Evolutionary conservation across 2,888 invertebrate genomes (phyloP).

Genomic region (Lucinisca nassula): DNA sequence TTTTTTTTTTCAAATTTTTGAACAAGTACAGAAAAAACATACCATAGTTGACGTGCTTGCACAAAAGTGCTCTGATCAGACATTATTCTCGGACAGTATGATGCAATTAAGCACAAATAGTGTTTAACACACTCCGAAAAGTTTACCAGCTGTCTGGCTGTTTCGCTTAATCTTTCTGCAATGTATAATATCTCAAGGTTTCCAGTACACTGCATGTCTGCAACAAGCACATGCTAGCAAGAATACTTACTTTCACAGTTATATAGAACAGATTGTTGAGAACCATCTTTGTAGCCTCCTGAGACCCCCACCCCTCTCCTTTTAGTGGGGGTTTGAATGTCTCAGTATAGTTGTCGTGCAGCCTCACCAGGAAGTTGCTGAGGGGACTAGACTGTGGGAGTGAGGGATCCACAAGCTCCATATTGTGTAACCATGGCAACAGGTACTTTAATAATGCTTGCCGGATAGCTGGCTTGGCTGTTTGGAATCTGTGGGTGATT

Average conservation of each 20-base stretch:
- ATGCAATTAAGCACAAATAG: too few relatives aligned
- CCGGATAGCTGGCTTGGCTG: constrained; percentile 97
- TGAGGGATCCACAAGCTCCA: constrained; percentile 99
- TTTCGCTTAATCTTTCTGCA: too few relatives aligned
- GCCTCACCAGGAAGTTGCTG: constrained; percentile 83
- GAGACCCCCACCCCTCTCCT: constrained; percentile 98
- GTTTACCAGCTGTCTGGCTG: too few relatives aligned
- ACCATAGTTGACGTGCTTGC: too few relatives aligned
- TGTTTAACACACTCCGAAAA: too few relatives aligned
- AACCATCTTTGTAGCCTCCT: constrained; percentile 99
- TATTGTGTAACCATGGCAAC: constrained; percentile 99
- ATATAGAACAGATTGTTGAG: constrained; percentile 99
- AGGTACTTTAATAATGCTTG: constrained; percentile 97
- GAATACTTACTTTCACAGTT: constrained; percentile 91
- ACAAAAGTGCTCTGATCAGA: too few relatives aligned
- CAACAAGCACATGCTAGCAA: too few relatives aligned
- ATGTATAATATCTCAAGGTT: too few relatives aligned
- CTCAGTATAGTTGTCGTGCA: constrained; percentile 90
- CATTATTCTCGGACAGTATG: too few relatives aligned
- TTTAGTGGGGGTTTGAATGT: constrained; percentile 90
- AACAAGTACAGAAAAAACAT: too few relatives aligned
- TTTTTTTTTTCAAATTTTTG: too few relatives aligned
- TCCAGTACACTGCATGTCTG: too few relatives aligned
- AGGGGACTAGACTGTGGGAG: constrained; percentile 91
- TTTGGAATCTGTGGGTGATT: constrained; percentile 98